phyloP scores from a whole-genome alignment of 2,797 vertebrate genomes.

The Pantherophis vulpinus region DNA sequence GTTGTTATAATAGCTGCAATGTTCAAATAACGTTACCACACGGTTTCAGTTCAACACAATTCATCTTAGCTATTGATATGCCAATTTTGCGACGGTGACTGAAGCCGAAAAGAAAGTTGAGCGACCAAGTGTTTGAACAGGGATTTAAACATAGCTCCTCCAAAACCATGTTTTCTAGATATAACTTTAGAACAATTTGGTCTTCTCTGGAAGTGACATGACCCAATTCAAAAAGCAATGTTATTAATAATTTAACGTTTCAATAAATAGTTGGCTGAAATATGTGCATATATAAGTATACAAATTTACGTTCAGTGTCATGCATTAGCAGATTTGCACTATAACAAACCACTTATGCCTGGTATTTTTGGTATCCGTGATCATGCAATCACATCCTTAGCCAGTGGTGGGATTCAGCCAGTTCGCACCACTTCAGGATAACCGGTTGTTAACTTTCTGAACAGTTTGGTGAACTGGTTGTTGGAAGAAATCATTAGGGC shows the following conservation, averaged over 20 bases:
- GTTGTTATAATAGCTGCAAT: not conserved
- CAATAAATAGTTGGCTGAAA: not conserved
- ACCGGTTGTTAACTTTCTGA: too few relatives aligned
- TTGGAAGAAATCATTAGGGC: too few relatives aligned
- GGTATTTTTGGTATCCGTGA: not conserved
- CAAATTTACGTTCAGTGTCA: not conserved
- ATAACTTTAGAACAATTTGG: not conserved
- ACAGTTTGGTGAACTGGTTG: too few relatives aligned
- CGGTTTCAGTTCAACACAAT: not conserved
- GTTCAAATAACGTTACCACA: not conserved
- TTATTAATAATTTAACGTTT: not conserved
- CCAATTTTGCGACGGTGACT: not conserved
- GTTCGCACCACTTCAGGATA: too few relatives aligned
- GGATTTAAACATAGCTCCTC: not conserved
- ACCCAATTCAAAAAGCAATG: not conserved
- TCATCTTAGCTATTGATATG: not conserved
- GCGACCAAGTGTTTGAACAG: not conserved
- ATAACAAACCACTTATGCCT: not conserved
- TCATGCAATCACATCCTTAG: not conserved
- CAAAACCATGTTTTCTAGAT: not conserved
- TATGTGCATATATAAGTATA: not conserved
- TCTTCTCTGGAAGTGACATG: not conserved
- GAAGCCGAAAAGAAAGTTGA: not conserved
- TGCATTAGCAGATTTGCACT: not conserved
- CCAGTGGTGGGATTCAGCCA: too few relatives aligned